Base-by-base conservation (phyloP, 1,140 invertebrate genomes). In the Heliothis virescens region DNA sequence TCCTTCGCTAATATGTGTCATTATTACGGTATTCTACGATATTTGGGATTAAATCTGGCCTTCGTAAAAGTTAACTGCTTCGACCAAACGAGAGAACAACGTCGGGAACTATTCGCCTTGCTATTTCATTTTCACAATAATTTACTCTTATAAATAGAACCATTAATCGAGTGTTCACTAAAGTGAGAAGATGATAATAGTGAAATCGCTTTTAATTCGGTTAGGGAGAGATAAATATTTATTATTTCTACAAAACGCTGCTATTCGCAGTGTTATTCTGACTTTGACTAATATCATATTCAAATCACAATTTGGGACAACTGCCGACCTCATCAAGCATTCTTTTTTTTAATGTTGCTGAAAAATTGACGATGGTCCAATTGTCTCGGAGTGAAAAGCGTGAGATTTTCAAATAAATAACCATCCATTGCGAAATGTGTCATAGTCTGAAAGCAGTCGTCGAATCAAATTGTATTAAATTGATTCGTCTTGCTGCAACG, bases 221-320 rank as follows among this genome's bases (percentile, higher is more conserved):
- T 83, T 78, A 18, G 34, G 63, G 65, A 83, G 83, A 84, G 69
- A 79, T 76, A 57, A 67, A 84, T 87, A 89, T 90, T 90, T 89
- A 84, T 90, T 87, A 86, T 83, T 72, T 73, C 21, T 72, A 69
- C 65, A 79, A 84, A 86, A 85, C 72, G 79, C 69, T 85, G 81
- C 87, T 86, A 87, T 83, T 79, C 79, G 63, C 79, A 75, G 80
- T 81, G 86, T 81, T 83, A 82, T 84, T 85, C 50, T 34, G 57
- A 79, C 85, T 84, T 81, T 89, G 84, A 92, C 89, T 91, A 87
- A 90, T 91, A 85, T 85, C 53, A 82, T 88, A 90, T 88, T 90
- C 79, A 90, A 90, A 89, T 87, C 79, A 77, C 73, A 72, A 59
- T 79, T 69, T 59, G 34, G 29, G 41, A 71, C 50, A 59, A 79